Conservation (phyloP, 1,140 invertebrate species). For the Branchinecta lindahli region DNA sequence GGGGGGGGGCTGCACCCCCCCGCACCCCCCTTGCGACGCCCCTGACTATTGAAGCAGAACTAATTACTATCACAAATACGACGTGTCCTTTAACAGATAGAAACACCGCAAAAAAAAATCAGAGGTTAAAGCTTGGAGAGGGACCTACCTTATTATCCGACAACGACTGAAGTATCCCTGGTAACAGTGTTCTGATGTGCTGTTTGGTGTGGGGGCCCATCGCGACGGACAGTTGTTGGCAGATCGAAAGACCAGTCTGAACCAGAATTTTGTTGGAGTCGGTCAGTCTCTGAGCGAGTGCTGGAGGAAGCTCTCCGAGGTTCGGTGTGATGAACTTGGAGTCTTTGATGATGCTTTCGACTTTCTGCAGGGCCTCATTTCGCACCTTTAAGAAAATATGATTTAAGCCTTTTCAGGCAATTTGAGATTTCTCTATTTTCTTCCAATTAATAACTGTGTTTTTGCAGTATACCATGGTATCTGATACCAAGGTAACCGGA, state of each 20-base stretch:
- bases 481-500: too few species aligned
- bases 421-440: too few species aligned
- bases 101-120: too few species aligned
- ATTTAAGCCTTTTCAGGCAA: too few species aligned
- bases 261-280: slow-evolving; percentile 87
- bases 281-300: slow-evolving; percentile 51
- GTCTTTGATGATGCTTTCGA: slow-evolving; percentile 53
- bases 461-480: too few species aligned
- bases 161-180: slow-evolving; percentile 58
- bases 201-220: slow-evolving; percentile 65
- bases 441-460: too few species aligned
- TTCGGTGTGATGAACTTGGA: slow-evolving; percentile 61
- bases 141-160: slow-evolving; percentile 49
- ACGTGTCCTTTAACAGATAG: too few species aligned
- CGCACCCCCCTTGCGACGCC: too few species aligned
- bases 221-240: slow-evolving; percentile 54
- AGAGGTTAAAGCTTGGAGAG: neutral
- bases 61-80: too few species aligned
- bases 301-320: slow-evolving; percentile 64
- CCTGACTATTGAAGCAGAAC: too few species aligned
- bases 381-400: slow-evolving; percentile 40
- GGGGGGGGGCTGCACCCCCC: too few species aligned
- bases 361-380: slow-evolving; percentile 62
- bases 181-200: slow-evolving; percentile 62
- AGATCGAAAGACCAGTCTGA: slow-evolving; percentile 59